Evolutionary conservation across 1,140 invertebrate species (phyloP), one percentile per base, ranked within the genome.

Genomic region (Pogonus chalceus): DNA sequence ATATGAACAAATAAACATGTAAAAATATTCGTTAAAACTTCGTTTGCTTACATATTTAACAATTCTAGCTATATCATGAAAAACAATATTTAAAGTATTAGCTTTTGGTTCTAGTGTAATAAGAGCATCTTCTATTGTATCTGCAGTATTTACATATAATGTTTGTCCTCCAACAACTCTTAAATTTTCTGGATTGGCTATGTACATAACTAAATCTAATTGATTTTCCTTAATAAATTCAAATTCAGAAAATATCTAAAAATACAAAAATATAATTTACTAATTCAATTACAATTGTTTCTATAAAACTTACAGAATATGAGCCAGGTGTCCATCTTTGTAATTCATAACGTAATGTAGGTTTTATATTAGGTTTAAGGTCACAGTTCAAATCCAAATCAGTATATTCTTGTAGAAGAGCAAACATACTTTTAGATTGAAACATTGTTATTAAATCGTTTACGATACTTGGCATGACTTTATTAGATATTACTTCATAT

Each of bases 1-100:
- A 62, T 79, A 80, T 23, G 73, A 76, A 59, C 76, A 76, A 12
- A 75, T 64, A 2, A 80, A 52, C 50, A 75, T 71, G 61, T 79
- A 80, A 63, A 75, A 78, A 53, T 67, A 65, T 51, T 71, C 70
- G 20, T 49, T 51, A 23, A 67, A 62, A 37, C 69, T 70, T 56
- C 76, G 69, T 57, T 73, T 70, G 64, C 74, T 76, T n/a, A 83
- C 66, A 66, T 84, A 83, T 63, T 79, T 82, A 48, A 80, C 79
- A 67, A 82, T 75, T 58, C 80, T 76, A 24, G 77, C 76, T 21
- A 79, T 78, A 56, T 78, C 79, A 55, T 79, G 80, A 65, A 83
- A 86, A 21, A 85, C 79, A n/a, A 87, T 70, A 63, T 76, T 81
- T 4, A 87, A 66, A 50, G 78, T 74, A 71, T 87, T 87, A 65